Base-by-base conservation (phyloP, 1,140 invertebrate species). In the Penaeus indicus region DNA sequence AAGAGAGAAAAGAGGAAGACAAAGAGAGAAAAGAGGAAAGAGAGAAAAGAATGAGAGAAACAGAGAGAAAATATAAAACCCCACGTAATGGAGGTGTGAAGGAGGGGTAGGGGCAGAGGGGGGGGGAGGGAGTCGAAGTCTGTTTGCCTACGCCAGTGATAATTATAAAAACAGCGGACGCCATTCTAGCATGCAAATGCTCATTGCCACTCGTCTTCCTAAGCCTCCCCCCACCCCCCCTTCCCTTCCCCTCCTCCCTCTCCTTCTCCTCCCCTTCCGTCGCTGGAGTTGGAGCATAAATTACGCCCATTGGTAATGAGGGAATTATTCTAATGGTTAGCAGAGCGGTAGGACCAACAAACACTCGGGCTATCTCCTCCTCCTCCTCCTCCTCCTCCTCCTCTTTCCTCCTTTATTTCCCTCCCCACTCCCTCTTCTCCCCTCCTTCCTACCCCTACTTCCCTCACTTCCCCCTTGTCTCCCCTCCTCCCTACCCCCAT, bases 121-220 rank as follows among this genome's bases (percentile, higher is more conserved):
- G 54, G 22, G 19, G 54, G 38, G 18, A 21, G 38, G 75, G 38
- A 38, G n/a, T 54, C 38, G 63, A 47, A 61, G 62, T 62, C n/a
- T 42, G 80, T 84, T 67, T 67, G 63, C 82, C 64, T 42, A 42
- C 82, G 82, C 47, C 69, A 84, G 54, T 84, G 82, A 84, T 84
- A 84, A 84, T 84, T 84, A 84, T 84, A 84, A 84, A 84, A 84
- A 54, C 82, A 84, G 69, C 64, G 64, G 62, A 64, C 62, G 62
- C 63, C 82, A 84, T 84, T n/a, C 82, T 64, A 22, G 69, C 82
- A 84, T 84, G 82, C 82, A 84, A 84, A 84, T 84, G 42, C 64
- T 54, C 54, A 54, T 13, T 54, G 54, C 54, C 54, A 54, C 54
- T 54, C 54, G 82, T 64, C 82, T 84, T 67, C 69, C 62, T 64